Base-by-base conservation (phyloP, 2,888 invertebrate species). In the Latrodectus hesperus region DNA sequence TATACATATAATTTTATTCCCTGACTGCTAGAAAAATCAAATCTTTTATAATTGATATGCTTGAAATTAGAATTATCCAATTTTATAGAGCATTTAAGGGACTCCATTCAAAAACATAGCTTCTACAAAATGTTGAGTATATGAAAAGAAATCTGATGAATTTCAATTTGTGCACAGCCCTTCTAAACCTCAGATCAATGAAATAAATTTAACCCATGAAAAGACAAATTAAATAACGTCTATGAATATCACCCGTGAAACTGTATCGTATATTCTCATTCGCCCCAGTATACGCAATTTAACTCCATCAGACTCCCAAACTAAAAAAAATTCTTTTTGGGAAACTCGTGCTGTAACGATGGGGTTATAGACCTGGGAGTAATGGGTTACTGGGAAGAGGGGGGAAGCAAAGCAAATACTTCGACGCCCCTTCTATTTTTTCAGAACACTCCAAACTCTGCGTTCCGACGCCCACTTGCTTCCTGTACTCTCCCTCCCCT, bases 401-500 rank as follows among this genome's bases (percentile, higher is more conserved):
- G 80, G 65, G 75, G 64, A 67, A 67, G 67, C 60, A 75, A 76
- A 70, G 85, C 85, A 85, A 85, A 85, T 85, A 85, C 74, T 80
- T 85, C 71, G 65, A 85, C 85, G 80, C 85, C 84, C 83, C 75
- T 68, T 74, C 65, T 84, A 70, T 75, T 81, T 68, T 78, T 53
- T 51, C 14, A 26, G 14, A 65, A 52, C 65, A 67, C 64, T 64
- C 49, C 51, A 60, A 70, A 65, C 82, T 53, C 51, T 70, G 80
- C 85, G 85, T 85, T 85, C 85, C 85, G 55, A 85, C 85, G 85
- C 85, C 85, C 85, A 85, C 85, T 80, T 60, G 85, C 70, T 85
- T 85, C 85, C 85, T 73, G 85, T 76, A 60, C 74, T 73, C 68
- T 49, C 51, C 64, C 52, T 22, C 68, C 71, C 11, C 14, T 52